Evolutionary conservation across 2,797 vertebrate species (phyloP).

Genomic region (Zalophus californianus): DNA sequence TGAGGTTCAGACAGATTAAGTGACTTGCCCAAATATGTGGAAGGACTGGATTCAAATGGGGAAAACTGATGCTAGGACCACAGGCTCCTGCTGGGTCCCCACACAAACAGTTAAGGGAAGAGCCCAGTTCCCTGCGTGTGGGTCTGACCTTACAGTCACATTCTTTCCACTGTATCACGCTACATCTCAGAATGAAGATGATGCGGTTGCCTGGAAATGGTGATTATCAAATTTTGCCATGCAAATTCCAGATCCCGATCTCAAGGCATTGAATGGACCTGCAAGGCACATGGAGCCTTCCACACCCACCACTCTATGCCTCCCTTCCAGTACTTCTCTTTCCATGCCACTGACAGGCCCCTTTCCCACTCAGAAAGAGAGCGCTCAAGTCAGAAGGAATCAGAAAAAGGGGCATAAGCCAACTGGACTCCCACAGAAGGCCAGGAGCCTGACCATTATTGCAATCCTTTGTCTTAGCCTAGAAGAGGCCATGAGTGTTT

Average conservation of each 20-base stretch:
- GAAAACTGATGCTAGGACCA: neutral
- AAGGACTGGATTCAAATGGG: neutral
- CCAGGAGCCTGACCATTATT: neutral
- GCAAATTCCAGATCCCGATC: neutral
- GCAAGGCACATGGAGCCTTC: rapidly evolving
- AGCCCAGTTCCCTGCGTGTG: neutral
- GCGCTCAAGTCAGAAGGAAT: neutral
- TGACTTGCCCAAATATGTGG: neutral
- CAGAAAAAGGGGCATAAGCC: neutral
- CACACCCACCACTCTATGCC: rapidly evolving
- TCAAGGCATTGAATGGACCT: neutral
- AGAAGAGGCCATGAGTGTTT: rapidly evolving
- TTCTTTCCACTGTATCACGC: neutral
- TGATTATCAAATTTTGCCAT: neutral
- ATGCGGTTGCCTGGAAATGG: neutral
- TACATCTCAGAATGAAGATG: neutral
- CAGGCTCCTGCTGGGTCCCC: rapidly evolving
- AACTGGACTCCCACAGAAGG: neutral
- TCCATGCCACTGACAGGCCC: neutral
- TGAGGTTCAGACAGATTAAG: neutral
- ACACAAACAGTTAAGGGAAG: rapidly evolving
- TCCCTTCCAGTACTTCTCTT: neutral
- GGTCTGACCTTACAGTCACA: neutral
- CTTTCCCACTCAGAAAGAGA: neutral
- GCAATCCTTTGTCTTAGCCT: neutral